Evolutionary conservation across 2,797 vertebrate species (phyloP), one percentile per base, ranked within the genome.

Genomic region (Emys orbicularis): DNA sequence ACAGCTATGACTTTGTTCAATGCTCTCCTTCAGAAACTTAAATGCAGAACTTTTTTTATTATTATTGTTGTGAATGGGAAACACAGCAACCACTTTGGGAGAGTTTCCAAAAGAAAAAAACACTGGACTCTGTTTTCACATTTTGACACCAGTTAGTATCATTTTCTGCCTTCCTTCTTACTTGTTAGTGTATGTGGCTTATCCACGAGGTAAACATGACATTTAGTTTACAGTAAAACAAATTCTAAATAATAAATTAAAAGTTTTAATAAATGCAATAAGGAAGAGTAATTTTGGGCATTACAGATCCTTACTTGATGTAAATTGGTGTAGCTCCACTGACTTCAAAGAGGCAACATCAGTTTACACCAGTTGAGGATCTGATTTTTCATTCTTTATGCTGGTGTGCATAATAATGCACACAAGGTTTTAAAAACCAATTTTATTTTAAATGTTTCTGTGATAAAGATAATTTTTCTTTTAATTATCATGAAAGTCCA

Each of bases 361-460:
- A 53, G 91, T 93, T 96, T 96, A 77, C 82, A 94, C 94, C 90
- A 68, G 59, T 84, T 89, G 21, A 89, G 83, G 29, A 50, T 27
- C 54, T 93, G 47, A 96, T 94, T 94, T 96, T 94, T 86, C 94
- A 81, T 91, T 96, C 91, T 93, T 91, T 88, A 84, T 86, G 77
- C 86, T 57, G 15, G 87, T 92, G 95, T 98, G 86, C 74, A 83
- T 84, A 86, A 84, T 86, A 84, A 11, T 79, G 61, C 84, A 81
- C 18, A 4, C 57, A 86, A 79, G 96, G 81, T 96, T 85, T 94
- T 93, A 92, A 68, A 95, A 92, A 61, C 79, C 93, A 93, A 89
- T 98, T 97, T 93, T 2, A 59, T 56, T 96, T 93, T 94, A 96
- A 97, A 95, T 91, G 44, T 88, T 97, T 95, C 81, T 97, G 72